phyloP scores from a whole-genome alignment of 2,113 vertebrate species.

The Entelurus aequoreus region DNA sequence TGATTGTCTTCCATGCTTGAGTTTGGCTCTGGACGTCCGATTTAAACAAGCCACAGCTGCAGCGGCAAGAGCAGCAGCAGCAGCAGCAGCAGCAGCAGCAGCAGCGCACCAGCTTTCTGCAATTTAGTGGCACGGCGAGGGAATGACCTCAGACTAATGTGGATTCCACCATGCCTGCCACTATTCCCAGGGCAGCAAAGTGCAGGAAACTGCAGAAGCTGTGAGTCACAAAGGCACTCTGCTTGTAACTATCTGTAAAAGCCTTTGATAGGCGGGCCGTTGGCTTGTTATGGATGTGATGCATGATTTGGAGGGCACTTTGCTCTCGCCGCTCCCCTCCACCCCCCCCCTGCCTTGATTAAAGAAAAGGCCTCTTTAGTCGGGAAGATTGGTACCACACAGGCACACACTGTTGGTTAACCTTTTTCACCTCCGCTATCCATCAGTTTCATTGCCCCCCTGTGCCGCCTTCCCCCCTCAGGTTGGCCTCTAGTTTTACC shows the following conservation, averaged over 20 bases:
- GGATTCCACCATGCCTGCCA: slow-evolving; percentile 14
- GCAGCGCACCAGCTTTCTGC: slow-evolving; percentile 33
- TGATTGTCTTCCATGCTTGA: slow-evolving; percentile 40
- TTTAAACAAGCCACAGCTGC: slow-evolving; percentile 1
- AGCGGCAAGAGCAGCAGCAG: slow-evolving; percentile 1
- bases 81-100: background rate
- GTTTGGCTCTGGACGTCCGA: slow-evolving; percentile 44
- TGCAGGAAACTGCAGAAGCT: slow-evolving; percentile 61
- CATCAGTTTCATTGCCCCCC: slow-evolving; percentile 28
- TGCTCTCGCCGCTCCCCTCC: slow-evolving; percentile 13
- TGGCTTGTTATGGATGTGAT: slow-evolving; percentile 67
- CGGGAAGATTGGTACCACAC: slow-evolving; percentile 49
- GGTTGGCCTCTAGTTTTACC: slow-evolving; percentile 40
- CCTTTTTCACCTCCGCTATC: slow-evolving; percentile 64
- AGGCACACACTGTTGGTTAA: slow-evolving; percentile 53
- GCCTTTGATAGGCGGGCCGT: slow-evolving; percentile 56
- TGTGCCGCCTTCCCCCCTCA: slow-evolving; percentile 17
- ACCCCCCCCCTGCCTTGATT: slow-evolving; percentile 58
- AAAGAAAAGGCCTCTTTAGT: slow-evolving; percentile 59
- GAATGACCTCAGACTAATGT: slow-evolving; percentile 57
- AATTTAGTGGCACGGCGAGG: slow-evolving; percentile 47
- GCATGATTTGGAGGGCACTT: slow-evolving; percentile 63
- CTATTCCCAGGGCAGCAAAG: slow-evolving; percentile 36
- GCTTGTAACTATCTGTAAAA: slow-evolving; percentile 62
- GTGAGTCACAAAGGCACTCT: slow-evolving; percentile 66